phyloP scores from a whole-genome alignment of 2,888 invertebrate species.

The Rhyacophila evoluta region DNA sequence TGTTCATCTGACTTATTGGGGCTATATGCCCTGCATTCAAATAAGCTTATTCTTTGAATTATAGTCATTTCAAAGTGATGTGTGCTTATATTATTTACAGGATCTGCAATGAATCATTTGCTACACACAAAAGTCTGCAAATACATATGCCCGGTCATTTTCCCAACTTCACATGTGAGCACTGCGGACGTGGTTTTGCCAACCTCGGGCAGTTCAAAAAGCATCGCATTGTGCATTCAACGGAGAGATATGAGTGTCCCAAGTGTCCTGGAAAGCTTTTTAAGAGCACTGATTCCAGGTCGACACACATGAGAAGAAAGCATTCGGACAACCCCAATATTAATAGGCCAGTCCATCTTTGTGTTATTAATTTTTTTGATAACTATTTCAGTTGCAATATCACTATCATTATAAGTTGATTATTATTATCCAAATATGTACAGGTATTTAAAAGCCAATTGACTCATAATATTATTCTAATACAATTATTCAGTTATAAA shows the following conservation, averaged over 20 bases:
- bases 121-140: conserved; percentile 27
- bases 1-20: too few species aligned
- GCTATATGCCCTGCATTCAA: too few species aligned
- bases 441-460: too few species aligned
- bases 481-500: too few species aligned
- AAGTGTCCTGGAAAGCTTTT: conserved; percentile 7
- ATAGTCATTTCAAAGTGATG: too few species aligned
- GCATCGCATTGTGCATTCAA: not conserved
- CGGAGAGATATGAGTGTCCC: not conserved
- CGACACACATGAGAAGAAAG: not conserved
- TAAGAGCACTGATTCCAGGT: conserved; percentile 3
- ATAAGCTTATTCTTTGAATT: too few species aligned
- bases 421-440: too few species aligned
- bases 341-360: not conserved
- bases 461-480: too few species aligned
- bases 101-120: conserved; percentile 23
- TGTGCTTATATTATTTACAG: not conserved
- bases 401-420: too few species aligned
- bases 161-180: conserved; percentile 33
- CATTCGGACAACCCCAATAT: not conserved
- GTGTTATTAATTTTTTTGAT: too few species aligned
- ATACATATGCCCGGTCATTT: conserved; percentile 31
- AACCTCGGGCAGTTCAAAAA: not conserved
- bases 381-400: too few species aligned
- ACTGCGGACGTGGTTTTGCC: conserved; percentile 30